Conservation (phyloP, 2,888 invertebrate species). For the Nomada lathburiana region DNA sequence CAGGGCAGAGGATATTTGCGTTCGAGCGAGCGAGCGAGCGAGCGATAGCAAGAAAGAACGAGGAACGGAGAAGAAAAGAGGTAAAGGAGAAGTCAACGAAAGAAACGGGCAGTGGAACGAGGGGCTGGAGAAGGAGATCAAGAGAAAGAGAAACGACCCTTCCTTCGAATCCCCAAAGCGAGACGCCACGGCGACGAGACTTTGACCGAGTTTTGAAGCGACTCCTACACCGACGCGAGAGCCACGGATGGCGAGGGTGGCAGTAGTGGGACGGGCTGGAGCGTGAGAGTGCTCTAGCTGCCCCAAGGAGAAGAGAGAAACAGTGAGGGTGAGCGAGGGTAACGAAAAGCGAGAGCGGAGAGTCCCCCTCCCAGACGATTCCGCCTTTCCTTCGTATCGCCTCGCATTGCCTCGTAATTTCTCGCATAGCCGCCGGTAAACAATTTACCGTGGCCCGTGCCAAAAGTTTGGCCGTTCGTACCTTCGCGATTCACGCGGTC, state of each 20-base stretch:
- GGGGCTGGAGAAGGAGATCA: conserved; percentile 19
- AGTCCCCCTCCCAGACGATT: conserved; percentile 72
- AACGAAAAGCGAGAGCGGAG: conserved; percentile 43
- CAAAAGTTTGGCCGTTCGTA: conserved; percentile 65
- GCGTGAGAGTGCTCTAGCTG: background rate
- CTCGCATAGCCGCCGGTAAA: conserved; percentile 65
- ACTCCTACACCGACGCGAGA: conserved; percentile 69
- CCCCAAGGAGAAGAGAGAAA: background rate
- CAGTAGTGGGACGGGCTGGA: background rate
- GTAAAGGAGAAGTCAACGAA: background rate
- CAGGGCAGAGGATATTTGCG: conserved; percentile 39
- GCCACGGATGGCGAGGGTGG: conserved; percentile 8
- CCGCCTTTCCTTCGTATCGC: conserved; percentile 63
- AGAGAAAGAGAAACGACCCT: conserved; percentile 72
- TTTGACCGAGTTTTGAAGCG: conserved; percentile 84
- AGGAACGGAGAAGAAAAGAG: background rate
- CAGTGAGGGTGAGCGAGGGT: background rate
- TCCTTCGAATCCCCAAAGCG: conserved; percentile 80
- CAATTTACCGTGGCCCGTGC: conserved; percentile 66
- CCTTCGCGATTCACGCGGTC: conserved; percentile 45
- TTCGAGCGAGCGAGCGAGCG: conserved; percentile 15
- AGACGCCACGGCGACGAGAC: conserved; percentile 79
- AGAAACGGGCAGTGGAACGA: background rate
- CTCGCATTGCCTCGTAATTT: conserved; percentile 54
- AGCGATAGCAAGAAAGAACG: background rate